Percentiles rank a stretch among this genome's conserved stretches.
These are phyloP conservation scores for Mus spicilegus DNA, from an alignment of 2,113 vertebrate genomes.

Conservation along the genomic window DNA sequence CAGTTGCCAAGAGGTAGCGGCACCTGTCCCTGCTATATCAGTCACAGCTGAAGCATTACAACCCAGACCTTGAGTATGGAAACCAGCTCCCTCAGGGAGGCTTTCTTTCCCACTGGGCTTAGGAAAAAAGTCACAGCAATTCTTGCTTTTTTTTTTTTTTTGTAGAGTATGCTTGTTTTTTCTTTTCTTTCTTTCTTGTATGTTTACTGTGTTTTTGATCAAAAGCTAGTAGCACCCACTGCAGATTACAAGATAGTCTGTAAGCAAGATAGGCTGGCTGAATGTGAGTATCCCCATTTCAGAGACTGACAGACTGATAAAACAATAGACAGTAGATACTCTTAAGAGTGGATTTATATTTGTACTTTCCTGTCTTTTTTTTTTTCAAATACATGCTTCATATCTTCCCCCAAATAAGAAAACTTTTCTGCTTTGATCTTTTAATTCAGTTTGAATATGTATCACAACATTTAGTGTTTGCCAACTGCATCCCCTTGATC, in stretches of 20 bases:
- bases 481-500: slow-evolving; percentile 99
- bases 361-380: neutral
- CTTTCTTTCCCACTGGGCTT: slow-evolving; percentile 59
- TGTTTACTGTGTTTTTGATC: slow-evolving; percentile 43
- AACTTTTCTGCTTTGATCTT: slow-evolving; percentile 69
- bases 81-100: slow-evolving; percentile 3
- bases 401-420: slow-evolving; percentile 32
- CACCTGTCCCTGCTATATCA: slow-evolving; percentile 65
- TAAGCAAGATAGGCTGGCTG: neutral
- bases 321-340: neutral
- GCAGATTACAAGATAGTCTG: neutral
- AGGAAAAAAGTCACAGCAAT: slow-evolving; percentile 44
- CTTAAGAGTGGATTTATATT: slow-evolving; percentile 27
- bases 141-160: slow-evolving; percentile 12
- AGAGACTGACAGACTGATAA: slow-evolving; percentile 5
- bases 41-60: slow-evolving; percentile 6
- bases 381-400: neutral
- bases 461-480: slow-evolving; percentile 98
- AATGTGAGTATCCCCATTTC: neutral
- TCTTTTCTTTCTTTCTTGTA: neutral
- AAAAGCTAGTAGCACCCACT: neutral
- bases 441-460: slow-evolving; percentile 95
- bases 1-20: slow-evolving; percentile 8
- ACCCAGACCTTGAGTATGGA: slow-evolving; percentile 63
- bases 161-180: neutral